Percentiles rank a stretch among this genome's conserved stretches.
Evolutionary conservation across 2,888 invertebrate genomes (phyloP).

Genomic region (Spilarctia lutea): DNA sequence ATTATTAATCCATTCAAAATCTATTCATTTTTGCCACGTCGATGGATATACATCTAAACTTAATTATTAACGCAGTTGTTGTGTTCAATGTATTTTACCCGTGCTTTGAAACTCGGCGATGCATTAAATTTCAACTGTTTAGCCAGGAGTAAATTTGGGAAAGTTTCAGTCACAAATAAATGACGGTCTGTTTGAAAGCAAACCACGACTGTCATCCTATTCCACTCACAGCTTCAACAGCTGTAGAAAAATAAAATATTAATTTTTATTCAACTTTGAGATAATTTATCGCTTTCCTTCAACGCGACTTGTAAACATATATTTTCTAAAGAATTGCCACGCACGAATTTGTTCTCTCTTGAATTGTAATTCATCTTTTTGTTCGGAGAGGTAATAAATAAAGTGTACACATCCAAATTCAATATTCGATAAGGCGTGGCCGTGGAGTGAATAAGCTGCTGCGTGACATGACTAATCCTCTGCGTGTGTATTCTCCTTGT

Average conservation of each 20-base stretch:
- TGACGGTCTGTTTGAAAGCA: background rate
- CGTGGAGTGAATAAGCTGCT: slow-evolving; percentile 48
- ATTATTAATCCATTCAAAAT: background rate
- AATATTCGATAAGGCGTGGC: slow-evolving; percentile 55
- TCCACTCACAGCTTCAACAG: background rate
- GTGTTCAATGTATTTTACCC: slow-evolving; percentile 2
- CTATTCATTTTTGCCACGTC: background rate
- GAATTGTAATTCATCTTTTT: slow-evolving; percentile 39
- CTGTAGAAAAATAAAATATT: slow-evolving; percentile 14
- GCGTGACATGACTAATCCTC: slow-evolving; percentile 52
- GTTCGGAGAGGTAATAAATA: slow-evolving; percentile 37
- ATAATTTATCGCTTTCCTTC: slow-evolving; percentile 12
- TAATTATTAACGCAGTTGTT: background rate
- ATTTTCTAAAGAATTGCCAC: slow-evolving; percentile 24
- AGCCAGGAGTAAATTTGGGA: background rate
- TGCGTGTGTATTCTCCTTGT: slow-evolving; percentile 27
- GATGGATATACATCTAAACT: background rate
- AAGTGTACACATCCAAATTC: slow-evolving; percentile 43
- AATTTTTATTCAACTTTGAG: slow-evolving; percentile 13
- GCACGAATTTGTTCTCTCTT: slow-evolving; percentile 12
- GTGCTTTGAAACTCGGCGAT: slow-evolving; percentile 11
- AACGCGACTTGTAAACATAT: slow-evolving; percentile 9
- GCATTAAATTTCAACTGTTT: slow-evolving; percentile 3
- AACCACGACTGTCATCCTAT: background rate
- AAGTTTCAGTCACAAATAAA: background rate